phyloP scores from a whole-genome alignment of 2,113 vertebrate species.

The Thinocorus orbignyianus region DNA sequence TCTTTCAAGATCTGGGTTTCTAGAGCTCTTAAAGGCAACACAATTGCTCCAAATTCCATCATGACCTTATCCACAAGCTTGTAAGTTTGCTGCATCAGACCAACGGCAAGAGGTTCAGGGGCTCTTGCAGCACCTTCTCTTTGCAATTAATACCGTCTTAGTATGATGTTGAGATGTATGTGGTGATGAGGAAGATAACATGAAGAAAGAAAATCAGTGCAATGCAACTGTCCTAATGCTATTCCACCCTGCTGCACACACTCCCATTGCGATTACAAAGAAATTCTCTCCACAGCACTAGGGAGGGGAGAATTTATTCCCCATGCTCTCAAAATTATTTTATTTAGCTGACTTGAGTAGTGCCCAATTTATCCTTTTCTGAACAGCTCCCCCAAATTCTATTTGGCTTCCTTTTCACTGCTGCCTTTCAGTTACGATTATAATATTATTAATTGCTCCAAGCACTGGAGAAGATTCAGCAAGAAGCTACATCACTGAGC shows the following conservation, averaged over 20 bases:
- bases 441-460: background rate
- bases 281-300: background rate
- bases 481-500: background rate
- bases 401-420: background rate
- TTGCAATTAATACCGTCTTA: background rate
- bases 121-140: background rate
- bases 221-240: background rate
- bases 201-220: background rate
- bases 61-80: background rate
- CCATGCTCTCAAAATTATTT: background rate
- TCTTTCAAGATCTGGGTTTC: background rate
- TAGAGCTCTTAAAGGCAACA: background rate
- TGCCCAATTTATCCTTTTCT: background rate
- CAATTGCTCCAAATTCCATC: background rate
- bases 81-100: background rate
- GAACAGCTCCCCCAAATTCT: background rate
- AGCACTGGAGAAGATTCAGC: background rate
- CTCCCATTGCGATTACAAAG: background rate
- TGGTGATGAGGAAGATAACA: background rate
- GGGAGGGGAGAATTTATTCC: background rate
- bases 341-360: background rate
- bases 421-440: background rate
- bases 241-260: background rate
- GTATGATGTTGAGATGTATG: background rate
- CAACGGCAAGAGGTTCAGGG: background rate